phyloP scores from a whole-genome alignment of 2,113 vertebrate genomes.

The Gymnocephalus cernua region DNA sequence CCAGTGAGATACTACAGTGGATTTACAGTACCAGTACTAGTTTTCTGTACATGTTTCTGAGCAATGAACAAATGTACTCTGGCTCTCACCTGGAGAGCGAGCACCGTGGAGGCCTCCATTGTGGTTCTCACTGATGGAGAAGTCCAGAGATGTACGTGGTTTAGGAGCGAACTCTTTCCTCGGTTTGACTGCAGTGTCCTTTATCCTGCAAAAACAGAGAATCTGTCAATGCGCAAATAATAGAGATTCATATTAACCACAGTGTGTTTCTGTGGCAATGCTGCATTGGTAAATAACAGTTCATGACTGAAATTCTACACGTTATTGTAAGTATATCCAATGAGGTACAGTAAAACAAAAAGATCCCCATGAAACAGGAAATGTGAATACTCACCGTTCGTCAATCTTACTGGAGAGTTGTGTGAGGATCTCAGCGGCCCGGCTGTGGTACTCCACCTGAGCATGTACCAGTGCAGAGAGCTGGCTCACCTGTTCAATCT shows the following conservation, averaged over 20 bases:
- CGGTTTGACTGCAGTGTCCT: slow-evolving; percentile 90
- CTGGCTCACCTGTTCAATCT: slow-evolving; percentile 99
- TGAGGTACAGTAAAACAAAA: background rate
- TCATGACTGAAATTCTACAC: background rate
- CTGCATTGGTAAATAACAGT: background rate
- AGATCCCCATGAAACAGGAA: background rate
- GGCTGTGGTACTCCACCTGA: slow-evolving; percentile 96
- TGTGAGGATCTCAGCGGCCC: slow-evolving; percentile 94
- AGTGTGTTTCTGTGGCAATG: background rate
- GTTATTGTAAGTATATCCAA: background rate
- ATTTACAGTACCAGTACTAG: background rate
- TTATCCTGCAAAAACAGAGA: slow-evolving; percentile 87
- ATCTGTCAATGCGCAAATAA: background rate
- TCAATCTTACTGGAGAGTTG: slow-evolving; percentile 94
- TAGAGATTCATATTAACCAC: too few relatives aligned
- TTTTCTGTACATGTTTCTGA: slow-evolving; percentile 45
- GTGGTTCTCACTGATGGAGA: slow-evolving; percentile 90
- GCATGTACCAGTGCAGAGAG: slow-evolving; percentile 95
- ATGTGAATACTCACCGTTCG: slow-evolving; percentile 85
- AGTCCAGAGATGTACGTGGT: slow-evolving; percentile 93
- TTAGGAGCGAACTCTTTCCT: slow-evolving; percentile 93
- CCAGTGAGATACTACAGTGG: background rate
- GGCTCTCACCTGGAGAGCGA: slow-evolving; percentile 90
- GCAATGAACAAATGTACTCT: background rate
- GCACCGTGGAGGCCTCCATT: slow-evolving; percentile 93